These are phyloP conservation scores for Rhamphomyia laevipes DNA, from an alignment of 2,888 invertebrate species.

Conservation along the genomic window DNA sequence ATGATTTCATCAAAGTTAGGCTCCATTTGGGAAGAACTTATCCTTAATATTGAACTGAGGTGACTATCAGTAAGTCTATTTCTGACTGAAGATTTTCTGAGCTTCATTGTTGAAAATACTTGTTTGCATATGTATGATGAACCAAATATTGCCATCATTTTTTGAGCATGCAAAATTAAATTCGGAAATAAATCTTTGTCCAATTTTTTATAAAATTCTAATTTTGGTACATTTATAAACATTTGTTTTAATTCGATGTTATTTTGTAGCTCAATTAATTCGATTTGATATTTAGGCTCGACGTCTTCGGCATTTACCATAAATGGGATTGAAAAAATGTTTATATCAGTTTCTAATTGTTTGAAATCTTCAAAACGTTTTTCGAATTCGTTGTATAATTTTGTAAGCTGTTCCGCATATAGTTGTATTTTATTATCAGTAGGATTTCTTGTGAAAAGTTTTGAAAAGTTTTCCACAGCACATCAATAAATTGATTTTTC, in stretches of 20 bases:
- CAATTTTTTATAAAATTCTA: constrained; percentile 1
- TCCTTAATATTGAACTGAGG: background rate
- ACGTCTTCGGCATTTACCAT: background rate
- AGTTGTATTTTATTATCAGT: background rate
- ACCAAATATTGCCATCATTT: background rate
- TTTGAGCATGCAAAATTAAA: background rate
- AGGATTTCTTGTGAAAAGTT: background rate
- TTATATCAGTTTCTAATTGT: background rate
- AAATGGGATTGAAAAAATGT: background rate
- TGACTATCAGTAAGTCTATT: background rate
- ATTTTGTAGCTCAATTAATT: background rate
- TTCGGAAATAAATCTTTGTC: background rate
- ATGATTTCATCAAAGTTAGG: background rate
- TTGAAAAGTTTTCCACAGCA: background rate
- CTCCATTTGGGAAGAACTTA: background rate
- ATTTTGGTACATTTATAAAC: constrained; percentile 1
- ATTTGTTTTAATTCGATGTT: background rate
- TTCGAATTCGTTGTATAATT: background rate
- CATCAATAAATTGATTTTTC: background rate
- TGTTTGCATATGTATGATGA: background rate
- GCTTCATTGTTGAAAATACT: constrained; percentile 1
- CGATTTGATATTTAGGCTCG: background rate
- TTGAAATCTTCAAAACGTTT: background rate
- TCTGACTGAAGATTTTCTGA: background rate
- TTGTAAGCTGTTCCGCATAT: background rate